Evolutionary conservation across 2,888 invertebrate species (phyloP), one percentile per base, ranked within the genome.

Genomic region (Coelopa pilipes): DNA sequence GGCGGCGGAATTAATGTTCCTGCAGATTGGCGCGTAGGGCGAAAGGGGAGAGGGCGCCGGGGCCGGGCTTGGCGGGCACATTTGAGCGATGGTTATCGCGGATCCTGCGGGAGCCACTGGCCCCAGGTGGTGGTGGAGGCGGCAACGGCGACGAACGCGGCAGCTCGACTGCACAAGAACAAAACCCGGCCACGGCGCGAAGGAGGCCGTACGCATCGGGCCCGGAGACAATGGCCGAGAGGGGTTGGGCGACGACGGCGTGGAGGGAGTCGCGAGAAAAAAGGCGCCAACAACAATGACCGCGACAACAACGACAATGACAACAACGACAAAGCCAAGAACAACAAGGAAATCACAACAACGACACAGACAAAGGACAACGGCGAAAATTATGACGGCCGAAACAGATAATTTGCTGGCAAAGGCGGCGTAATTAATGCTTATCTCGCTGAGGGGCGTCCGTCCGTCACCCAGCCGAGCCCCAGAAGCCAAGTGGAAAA

Each of bases 401-500:
- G 74, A 78, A 76, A 73, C 76, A 77, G 59, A 75, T 78, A 78
- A 79, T 78, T 80, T 76, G 77, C 77, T 76, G 15, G 78, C 76
- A 76, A 81, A 79, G 81, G 80, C 78, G 81, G 78, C 78, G 76
- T 80, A 81, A 82, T 82, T 82, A 81, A 81, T 81, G 78, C 79
- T 82, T 81, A 81, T 81, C 78, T 79, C 65, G 65, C 74, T 57
- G 74, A 4, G 24, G 17, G 45, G 19, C 47, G 34, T n/a, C 45
- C 34, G 68, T 46, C 19, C 12, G n/a, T 34, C 34, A 34, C 34
- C 34, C 7, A 2, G 34, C 34, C 34, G 34, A 34, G 34, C 34
- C 2, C 2, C 34, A 34, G 34, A 34, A 2, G 34, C 34, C 34
- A 7, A 34, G 34, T 34, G 34, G 34, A 34, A n/a, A n/a, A n/a